These are phyloP conservation scores for Calyptommatus sinebrachiatus DNA, from an alignment of 2,113 vertebrate species.

Conservation along the genomic window DNA sequence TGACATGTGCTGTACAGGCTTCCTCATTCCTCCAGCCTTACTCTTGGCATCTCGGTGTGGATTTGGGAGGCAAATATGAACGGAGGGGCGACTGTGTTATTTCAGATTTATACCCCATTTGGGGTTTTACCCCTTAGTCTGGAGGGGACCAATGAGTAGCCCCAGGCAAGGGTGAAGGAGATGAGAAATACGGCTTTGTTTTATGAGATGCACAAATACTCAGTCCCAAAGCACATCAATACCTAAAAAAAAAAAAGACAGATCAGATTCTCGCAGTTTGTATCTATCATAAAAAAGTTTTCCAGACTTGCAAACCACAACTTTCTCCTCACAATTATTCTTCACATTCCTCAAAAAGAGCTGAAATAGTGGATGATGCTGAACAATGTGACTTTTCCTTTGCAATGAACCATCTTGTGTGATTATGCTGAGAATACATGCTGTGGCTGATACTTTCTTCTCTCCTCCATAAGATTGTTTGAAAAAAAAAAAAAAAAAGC, in stretches of 20 bases:
- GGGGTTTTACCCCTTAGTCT: too few relatives aligned
- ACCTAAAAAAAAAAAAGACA: background rate
- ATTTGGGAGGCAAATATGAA: too few relatives aligned
- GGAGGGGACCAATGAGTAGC: too few relatives aligned
- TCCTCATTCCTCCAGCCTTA: too few relatives aligned
- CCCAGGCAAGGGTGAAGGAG: background rate
- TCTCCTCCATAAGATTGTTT: constrained; percentile 9
- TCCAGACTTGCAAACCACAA: background rate
- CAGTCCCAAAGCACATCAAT: background rate
- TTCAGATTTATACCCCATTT: too few relatives aligned
- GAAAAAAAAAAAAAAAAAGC: constrained; percentile 6
- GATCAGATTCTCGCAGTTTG: background rate
- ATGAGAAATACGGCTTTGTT: background rate
- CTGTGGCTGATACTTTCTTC: constrained; percentile 13
- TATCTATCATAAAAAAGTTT: background rate
- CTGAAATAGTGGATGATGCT: constrained; percentile 15
- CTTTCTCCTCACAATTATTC: background rate
- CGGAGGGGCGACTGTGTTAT: too few relatives aligned
- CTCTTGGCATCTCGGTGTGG: too few relatives aligned
- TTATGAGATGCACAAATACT: too few relatives aligned
- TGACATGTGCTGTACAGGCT: too few relatives aligned
- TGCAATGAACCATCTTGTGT: background rate
- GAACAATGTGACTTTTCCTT: constrained; percentile 13
- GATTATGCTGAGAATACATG: constrained; percentile 10
- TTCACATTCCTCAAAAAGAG: background rate